Evolutionary conservation across 92 coral and sea anemone species (phyloP).

Genomic region (Umimayanthus kanabou): DNA sequence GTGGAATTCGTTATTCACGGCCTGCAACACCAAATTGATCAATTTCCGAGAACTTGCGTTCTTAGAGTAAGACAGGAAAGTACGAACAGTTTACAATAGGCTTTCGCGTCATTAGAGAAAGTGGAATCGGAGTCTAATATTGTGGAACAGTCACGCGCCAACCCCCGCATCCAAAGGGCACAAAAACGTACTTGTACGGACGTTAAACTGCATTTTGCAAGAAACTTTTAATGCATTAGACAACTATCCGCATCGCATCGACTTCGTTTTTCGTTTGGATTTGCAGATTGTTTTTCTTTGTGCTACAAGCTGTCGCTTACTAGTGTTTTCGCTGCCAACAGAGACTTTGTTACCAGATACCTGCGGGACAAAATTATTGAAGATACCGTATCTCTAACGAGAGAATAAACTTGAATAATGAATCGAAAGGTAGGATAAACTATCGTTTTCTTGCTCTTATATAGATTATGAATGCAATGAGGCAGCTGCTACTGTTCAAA

Average conservation of each 20-base stretch:
- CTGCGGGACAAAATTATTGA: not conserved
- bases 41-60: not conserved
- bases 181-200: not conserved
- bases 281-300: not conserved
- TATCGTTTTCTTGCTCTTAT: not conserved
- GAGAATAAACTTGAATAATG: not conserved
- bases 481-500: not conserved
- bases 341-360: not conserved
- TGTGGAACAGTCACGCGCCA: not conserved
- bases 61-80: not conserved
- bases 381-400: not conserved
- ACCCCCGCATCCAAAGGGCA: not conserved
- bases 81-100: not conserved
- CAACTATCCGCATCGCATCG: not conserved
- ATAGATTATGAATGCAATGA: not conserved
- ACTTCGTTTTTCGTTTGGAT: not conserved
- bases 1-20: not conserved
- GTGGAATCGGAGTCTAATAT: not conserved
- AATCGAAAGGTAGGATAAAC: not conserved
- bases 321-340: not conserved
- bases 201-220: not conserved
- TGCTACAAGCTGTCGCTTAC: not conserved
- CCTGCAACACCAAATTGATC: not conserved
- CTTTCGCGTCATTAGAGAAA: not conserved
- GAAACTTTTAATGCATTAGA: not conserved